Base-by-base conservation (phyloP, 2,888 invertebrate genomes). In the Orgyia antiqua region DNA sequence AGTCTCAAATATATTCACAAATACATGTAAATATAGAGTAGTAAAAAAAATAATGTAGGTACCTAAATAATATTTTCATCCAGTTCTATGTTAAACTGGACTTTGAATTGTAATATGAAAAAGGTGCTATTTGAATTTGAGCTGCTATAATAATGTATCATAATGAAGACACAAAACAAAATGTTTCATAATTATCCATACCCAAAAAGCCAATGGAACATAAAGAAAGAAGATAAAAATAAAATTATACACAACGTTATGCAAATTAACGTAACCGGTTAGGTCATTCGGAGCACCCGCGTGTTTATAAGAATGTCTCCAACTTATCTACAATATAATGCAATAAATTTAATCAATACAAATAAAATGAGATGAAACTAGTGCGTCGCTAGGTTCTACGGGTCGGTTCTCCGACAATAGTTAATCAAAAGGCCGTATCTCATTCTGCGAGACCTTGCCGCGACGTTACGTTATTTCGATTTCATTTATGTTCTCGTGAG, bases 401-500 rank as follows among this genome's bases (percentile, higher is more conserved):
- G 63, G 45, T 53, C 58, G 42, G 49, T 44, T 52, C 61, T 56
- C 68, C 73, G 71, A 83, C 84, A 80, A 80, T 79, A 70, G 79
- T 66, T 82, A 84, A 84, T 86, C 84, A 84, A 82, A 84, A 72
- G 57, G 67, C 70, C 72, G 75, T 82, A 83, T 84, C 83, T 84
- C 75, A 79, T 71, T 74, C 68, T 45, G 64, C 60, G 67, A 68
- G 77, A 73, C 77, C 72, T 75, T 75, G 66, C 61, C 59, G 59
- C 58, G 68, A 69, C 68, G 64, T 69, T 68, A 71, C 72, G 76
- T 72, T 84, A 84, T 84, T 84, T 80, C 84, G 83, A 80, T 84
- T 83, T 82, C 84, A 84, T 84, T 86, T 84, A 82, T 82, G 71
- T 80, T 76, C 73, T 78, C 82, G 79, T 78, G 83, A 71, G 60